phyloP scores from a whole-genome alignment of 2,113 vertebrate species.

The Fregata magnificens region DNA sequence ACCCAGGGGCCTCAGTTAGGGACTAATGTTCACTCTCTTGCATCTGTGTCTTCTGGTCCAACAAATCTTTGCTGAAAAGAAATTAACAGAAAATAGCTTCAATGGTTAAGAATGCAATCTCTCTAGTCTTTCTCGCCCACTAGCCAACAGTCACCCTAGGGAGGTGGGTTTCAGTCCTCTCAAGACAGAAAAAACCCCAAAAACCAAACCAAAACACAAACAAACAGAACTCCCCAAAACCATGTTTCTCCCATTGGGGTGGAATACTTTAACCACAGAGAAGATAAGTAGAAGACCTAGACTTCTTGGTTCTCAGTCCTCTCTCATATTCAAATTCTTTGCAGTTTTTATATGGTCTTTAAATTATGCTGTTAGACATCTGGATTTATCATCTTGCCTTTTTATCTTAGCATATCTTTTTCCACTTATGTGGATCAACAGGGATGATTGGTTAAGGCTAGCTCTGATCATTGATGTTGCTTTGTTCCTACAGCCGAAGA shows the following conservation, averaged over 20 bases:
- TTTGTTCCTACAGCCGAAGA: not conserved
- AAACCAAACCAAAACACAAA: not conserved
- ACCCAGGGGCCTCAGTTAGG: slow-evolving; percentile 2
- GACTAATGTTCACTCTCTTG: not conserved
- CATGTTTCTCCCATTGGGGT: not conserved
- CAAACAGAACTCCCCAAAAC: rapidly evolving
- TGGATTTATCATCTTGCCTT: not conserved
- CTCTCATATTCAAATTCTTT: not conserved
- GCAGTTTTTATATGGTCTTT: not conserved
- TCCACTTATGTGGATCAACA: not conserved
- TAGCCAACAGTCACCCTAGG: not conserved
- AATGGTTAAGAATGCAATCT: not conserved
- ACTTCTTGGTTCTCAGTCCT: not conserved
- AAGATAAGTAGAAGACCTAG: not conserved
- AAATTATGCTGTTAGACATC: not conserved
- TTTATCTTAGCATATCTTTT: not conserved
- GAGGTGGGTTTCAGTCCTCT: not conserved
- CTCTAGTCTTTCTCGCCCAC: not conserved
- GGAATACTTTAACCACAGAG: not conserved
- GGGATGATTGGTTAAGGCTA: not conserved
- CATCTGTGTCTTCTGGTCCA: not conserved
- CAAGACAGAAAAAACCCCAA: not conserved
- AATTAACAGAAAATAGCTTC: not conserved
- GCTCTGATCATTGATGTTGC: not conserved
- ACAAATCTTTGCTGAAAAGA: not conserved